Base-by-base conservation (phyloP, 2,797 vertebrate genomes). In the Erpetoichthys calabaricus region DNA sequence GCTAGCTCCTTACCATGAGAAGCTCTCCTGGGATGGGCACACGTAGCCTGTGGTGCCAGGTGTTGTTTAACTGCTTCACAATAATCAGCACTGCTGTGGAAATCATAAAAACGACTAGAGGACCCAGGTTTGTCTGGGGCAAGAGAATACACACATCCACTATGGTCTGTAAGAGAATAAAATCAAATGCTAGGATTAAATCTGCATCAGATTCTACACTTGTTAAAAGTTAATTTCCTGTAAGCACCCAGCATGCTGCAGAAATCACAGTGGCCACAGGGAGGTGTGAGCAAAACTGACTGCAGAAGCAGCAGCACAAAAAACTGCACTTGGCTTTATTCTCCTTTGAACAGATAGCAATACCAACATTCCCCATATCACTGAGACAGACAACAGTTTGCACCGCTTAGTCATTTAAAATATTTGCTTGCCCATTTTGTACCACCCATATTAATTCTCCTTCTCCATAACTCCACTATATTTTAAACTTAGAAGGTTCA, bases 21-120 rank as follows among this genome's bases (percentile, higher is more conserved):
- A 97, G 86, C 58, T 97, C 94, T 8, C 92, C 85, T 0, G 93
- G 94, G 52, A 97, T 75, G 1, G 91, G 91, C 51, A 95, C 43
- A 4, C 82, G 88, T 44, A 97, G 68, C 64, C 78, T 84, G 10
- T 75, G 57, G 0, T 63, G 75, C 53, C 89, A 81, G 68, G 72
- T 82, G 53, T 71, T 69, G 49, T 88, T 96, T 65, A 97, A 5
- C 59, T 90, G 72, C 68, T 97, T 98, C 62, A 90, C 81, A 0
- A 71, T 10, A 7, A 87, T 70, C 9, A 98, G 88, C 58, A 68
- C 74, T 52, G 72, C 3, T 4, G 91, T 84, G 1, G 89, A 70
- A 55, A 93, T 78, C 51, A 88, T 3, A 5, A 89, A 84, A 0
- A 89, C 82, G 66, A 92, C 69, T 65, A 97, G 9, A 3, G 85